Percentiles rank a stretch among this genome's conserved stretches.
Evolutionary conservation across 2,113 vertebrate species (phyloP).

Genomic region (Capreolus pygargus): DNA sequence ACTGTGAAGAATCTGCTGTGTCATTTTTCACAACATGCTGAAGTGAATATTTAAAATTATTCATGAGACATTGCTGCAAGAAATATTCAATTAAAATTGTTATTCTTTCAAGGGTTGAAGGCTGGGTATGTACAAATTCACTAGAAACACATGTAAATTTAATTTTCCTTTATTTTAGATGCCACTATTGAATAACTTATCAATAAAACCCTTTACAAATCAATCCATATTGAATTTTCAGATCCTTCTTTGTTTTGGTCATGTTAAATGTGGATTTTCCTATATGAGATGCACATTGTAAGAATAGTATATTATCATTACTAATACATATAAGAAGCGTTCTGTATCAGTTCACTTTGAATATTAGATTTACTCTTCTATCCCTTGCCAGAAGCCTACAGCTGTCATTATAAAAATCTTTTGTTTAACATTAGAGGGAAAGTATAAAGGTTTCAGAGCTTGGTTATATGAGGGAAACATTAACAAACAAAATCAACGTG

Average conservation of each 20-base stretch:
- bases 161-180: conserved; percentile 10
- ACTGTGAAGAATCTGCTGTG: background rate
- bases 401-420: conserved; percentile 16
- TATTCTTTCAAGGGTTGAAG: background rate
- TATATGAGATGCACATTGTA: background rate
- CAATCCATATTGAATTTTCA: background rate
- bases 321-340: background rate
- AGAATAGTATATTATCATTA: background rate
- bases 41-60: background rate
- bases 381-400: background rate
- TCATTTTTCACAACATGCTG: background rate
- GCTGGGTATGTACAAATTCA: background rate
- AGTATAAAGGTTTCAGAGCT: background rate
- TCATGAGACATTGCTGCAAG: background rate
- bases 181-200: background rate
- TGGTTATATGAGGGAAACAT: conserved; percentile 67
- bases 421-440: conserved; percentile 55
- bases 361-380: conserved; percentile 6
- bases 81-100: background rate
- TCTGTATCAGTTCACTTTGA: background rate
- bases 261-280: background rate
- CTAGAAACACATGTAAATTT: conserved; percentile 12
- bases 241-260: background rate
- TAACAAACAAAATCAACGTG: conserved; percentile 75
- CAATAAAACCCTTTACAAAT: background rate